These are phyloP conservation scores for Centrocercus urophasianus DNA, from an alignment of 2,113 vertebrate genomes.

Conservation along the genomic window DNA sequence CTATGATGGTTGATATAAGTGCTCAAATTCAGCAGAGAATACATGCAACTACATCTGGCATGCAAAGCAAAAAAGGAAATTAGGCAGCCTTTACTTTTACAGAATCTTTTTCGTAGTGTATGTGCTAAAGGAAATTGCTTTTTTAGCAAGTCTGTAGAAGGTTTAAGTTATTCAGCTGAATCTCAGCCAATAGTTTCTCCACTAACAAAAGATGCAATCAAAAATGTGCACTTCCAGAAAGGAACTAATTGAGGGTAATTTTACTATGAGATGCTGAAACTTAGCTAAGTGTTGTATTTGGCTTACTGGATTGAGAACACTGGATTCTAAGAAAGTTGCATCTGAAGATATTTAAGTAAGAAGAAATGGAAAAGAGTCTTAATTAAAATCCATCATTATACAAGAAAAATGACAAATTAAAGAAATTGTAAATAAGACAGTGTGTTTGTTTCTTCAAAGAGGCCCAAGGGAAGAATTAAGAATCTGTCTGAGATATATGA, in stretches of 20 bases:
- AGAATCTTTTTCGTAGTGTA: not conserved
- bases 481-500: not conserved
- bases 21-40: conserved; percentile 23
- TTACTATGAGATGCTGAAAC: conserved; percentile 8
- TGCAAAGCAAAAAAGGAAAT: conserved; percentile 17
- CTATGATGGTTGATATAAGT: not conserved
- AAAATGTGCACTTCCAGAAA: conserved; percentile 22
- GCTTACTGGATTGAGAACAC: conserved; percentile 16
- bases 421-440: not conserved
- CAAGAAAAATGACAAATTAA: not conserved
- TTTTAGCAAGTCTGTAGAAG: conserved; percentile 25
- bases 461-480: not conserved
- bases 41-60: conserved; percentile 30
- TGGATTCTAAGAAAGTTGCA: not conserved
- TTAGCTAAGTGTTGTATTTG: not conserved
- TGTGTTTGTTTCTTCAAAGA: not conserved
- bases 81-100: not conserved
- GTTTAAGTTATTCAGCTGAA: conserved; percentile 23
- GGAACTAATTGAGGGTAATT: conserved; percentile 44
- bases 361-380: not conserved
- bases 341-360: not conserved
- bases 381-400: not conserved
- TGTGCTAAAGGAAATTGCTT: conserved; percentile 18
- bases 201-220: not conserved
- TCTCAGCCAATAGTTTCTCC: conserved; percentile 14